Base-by-base conservation (phyloP, 2,797 vertebrate genomes). In the Lutjanus campechanus region DNA sequence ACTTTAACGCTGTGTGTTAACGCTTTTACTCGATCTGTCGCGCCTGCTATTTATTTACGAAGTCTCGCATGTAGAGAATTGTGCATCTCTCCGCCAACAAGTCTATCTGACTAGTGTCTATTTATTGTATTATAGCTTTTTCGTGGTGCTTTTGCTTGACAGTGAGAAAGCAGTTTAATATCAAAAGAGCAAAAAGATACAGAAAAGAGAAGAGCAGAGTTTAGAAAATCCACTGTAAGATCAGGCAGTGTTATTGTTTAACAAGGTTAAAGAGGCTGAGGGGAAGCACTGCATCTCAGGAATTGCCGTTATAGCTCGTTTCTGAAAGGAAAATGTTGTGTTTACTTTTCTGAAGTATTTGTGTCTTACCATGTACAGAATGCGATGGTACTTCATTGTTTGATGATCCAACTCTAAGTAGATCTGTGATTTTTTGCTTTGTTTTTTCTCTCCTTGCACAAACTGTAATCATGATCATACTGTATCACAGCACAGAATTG, bases 111-210 rank as follows among this genome's bases (percentile, higher is more conserved):
- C 40, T 46, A 10, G 7, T 29, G 20, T 79, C 22, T 71, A 11
- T 50, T 69, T 25, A 46, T 50, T 77, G 25, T 54, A 10, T 67
- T 59, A 15, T 17, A 63, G 36, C 22, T 77, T 70, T 74, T 77
- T 69, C 11, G 1, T 59, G 19, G 40, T 17, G 56, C 63, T 76
- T 73, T 46, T 72, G 59, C 62, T 54, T 58, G 74, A 76, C 75
- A 79, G 53, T 69, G 55, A 83, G 51, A 67, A 77, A 84, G 47
- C 54, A 59, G 55, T 79, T 76, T 75, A 74, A 82, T 79, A 84
- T 77, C 59, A 51, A 50, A 80, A 69, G 46, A 72, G 12, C 4
- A 70, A 9, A 69, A 68, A 62, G 5, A 76, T 51, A 49, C 7
- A 53, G 15, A 63, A 67, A 40, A 36, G 17, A 61, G 4, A 79